A percentile compares a stretch with the other conserved stretches of the same genome.
Conservation (phyloP, 1,140 invertebrate species). For the Holcopasites calliopsidis region DNA sequence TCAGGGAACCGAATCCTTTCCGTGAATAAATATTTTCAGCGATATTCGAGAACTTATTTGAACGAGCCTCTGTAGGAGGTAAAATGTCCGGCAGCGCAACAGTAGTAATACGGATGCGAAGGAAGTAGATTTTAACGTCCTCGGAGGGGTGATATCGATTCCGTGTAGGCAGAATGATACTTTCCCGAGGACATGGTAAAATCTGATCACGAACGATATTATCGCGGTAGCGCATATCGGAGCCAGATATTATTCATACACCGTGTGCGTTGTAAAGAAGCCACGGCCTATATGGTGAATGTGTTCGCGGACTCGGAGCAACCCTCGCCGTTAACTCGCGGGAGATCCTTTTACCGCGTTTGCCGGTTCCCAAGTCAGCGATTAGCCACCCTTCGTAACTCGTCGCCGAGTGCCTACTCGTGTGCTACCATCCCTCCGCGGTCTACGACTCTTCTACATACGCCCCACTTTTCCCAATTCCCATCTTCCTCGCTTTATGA, state of each 20-base stretch:
- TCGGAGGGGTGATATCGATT: constrained; percentile 55
- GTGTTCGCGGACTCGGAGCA: constrained; percentile 67
- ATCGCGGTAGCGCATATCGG: constrained; percentile 50
- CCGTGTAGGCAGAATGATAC: constrained; percentile 43
- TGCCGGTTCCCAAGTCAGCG: constrained; percentile 62
- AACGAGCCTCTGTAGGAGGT: too few species aligned
- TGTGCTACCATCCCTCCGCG: constrained; percentile 31
- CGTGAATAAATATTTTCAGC: not conserved
- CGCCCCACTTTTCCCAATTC: constrained; percentile 42
- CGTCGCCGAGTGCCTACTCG: constrained; percentile 34
- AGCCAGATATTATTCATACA: constrained; percentile 58
- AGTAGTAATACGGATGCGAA: constrained; percentile 30
- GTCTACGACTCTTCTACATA: constrained; percentile 38
- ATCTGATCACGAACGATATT: constrained; percentile 63
- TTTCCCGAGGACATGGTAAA: constrained; percentile 50
- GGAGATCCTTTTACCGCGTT: constrained; percentile 63
- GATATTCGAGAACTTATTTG: not conserved
- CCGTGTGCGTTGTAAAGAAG: constrained; percentile 51
- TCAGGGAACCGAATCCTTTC: not conserved
- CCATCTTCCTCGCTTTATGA: constrained; percentile 17
- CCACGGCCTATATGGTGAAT: constrained; percentile 50
- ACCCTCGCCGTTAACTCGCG: constrained; percentile 72
- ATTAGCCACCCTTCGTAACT: constrained; percentile 73
- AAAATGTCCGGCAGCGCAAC: too few species aligned
- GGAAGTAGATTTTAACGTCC: constrained; percentile 56